Percentiles rank a stretch among this genome's conserved stretches.
Evolutionary conservation across 30 jellyfish, hydroid and myxozoan species (phyloP).

Genomic region (Sanderia malayensis): DNA sequence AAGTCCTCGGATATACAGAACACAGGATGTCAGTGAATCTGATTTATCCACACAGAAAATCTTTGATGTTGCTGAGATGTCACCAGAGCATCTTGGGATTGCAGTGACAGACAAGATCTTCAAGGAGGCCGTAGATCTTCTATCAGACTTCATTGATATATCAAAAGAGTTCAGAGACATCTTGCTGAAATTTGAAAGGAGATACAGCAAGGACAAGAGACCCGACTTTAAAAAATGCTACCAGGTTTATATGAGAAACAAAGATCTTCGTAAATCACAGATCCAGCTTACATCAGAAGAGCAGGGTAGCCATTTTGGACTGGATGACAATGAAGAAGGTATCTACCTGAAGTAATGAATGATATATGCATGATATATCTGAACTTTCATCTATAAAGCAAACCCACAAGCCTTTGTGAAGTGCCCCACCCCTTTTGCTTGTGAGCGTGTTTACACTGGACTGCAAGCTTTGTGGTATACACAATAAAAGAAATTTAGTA

Average conservation of each 20-base stretch:
- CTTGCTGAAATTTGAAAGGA: conserved; percentile 55
- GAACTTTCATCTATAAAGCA: too few species aligned
- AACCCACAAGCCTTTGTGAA: too few species aligned
- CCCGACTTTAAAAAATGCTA: conserved; percentile 61
- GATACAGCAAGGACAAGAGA: conserved; percentile 36
- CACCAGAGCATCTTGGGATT: conserved; percentile 65
- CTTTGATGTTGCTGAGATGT: conserved; percentile 56
- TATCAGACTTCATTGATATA: conserved; percentile 57
- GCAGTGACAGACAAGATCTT: conserved; percentile 63
- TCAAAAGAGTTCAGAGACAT: conserved; percentile 30
- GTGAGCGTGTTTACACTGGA: too few species aligned
- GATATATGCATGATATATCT: too few species aligned
- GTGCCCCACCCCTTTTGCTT: too few species aligned
- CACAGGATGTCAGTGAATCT: conserved; percentile 7
- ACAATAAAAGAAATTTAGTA: too few species aligned
- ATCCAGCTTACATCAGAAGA: background rate
- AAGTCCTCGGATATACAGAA: conserved; percentile 37
- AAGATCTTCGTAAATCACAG: conserved; percentile 1
- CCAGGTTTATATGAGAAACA: conserved; percentile 40
- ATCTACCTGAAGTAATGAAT: too few species aligned
- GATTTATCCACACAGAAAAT: conserved; percentile 32
- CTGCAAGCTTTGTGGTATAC: too few species aligned
- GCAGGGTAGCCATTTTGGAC: conserved; percentile 31
- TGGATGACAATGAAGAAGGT: background rate
- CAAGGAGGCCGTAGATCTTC: conserved; percentile 30